These are phyloP conservation scores for Macrophya alboannulata DNA, from an alignment of 2,888 invertebrate genomes.

Conservation along the genomic window DNA sequence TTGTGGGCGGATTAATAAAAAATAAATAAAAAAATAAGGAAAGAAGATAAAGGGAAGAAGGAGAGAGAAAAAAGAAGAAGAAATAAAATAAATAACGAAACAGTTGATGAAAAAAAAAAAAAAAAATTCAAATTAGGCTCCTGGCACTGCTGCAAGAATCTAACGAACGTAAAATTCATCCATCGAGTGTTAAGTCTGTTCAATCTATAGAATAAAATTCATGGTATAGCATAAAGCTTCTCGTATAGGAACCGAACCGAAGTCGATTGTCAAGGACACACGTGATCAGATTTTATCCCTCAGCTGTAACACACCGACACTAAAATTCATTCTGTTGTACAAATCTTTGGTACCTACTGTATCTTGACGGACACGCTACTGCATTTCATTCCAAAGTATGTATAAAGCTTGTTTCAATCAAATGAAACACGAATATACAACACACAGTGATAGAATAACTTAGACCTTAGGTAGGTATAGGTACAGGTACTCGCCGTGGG, in stretches of 20 bases:
- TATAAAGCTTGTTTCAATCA: neutral
- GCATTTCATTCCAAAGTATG: constrained; percentile 29
- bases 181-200: neutral
- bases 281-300: constrained; percentile 49
- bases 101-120: neutral
- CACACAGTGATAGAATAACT: neutral
- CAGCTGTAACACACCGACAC: neutral
- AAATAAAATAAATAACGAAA: constrained; percentile 7
- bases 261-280: constrained; percentile 44
- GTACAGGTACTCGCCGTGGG: neutral
- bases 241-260: neutral
- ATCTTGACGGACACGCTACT: constrained; percentile 30
- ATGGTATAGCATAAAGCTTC: neutral
- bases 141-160: neutral
- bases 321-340: neutral
- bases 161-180: neutral
- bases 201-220: neutral
- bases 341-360: neutral
- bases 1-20: constrained; percentile 45
- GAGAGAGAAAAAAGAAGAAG: neutral
- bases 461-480: neutral
- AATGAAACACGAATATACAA: constrained; percentile 10
- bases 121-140: neutral
- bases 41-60: neutral
- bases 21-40: neutral